Conservation (phyloP, 1,140 invertebrate species). For the Nasonia longicornis region DNA sequence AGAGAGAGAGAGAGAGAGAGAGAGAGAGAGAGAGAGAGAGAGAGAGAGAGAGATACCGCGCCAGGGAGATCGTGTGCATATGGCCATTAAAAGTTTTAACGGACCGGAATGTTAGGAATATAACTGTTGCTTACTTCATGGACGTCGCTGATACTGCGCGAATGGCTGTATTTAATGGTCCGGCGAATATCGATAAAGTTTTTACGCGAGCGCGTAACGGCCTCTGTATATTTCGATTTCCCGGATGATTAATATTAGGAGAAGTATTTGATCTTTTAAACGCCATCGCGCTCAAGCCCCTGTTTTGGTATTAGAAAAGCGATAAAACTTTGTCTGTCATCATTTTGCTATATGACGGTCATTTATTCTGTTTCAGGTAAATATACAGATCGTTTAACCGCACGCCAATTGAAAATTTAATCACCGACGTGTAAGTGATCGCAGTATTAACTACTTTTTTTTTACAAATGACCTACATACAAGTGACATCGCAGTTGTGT, state of each 20-base stretch:
- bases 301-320: background rate
- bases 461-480: no score
- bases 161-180: background rate
- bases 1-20: no score
- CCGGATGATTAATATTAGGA: background rate
- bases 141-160: background rate
- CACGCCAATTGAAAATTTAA: no score
- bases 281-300: background rate
- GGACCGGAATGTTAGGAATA: background rate
- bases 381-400: no score
- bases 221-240: background rate
- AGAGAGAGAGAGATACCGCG: background rate
- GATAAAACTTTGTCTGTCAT: background rate
- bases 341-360: no score
- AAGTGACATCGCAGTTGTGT: no score
- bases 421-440: no score
- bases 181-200: background rate
- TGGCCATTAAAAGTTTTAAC: constrained; percentile 6
- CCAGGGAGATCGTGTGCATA: background rate
- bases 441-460: no score
- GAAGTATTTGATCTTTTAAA: background rate
- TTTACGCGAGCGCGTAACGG: background rate
- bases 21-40: no score
- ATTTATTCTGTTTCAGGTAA: no score
- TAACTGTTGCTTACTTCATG: background rate